Percentiles rank a stretch among this genome's conserved stretches.
Conservation (phyloP, 2,113 vertebrate species). For the Murina feae region DNA sequence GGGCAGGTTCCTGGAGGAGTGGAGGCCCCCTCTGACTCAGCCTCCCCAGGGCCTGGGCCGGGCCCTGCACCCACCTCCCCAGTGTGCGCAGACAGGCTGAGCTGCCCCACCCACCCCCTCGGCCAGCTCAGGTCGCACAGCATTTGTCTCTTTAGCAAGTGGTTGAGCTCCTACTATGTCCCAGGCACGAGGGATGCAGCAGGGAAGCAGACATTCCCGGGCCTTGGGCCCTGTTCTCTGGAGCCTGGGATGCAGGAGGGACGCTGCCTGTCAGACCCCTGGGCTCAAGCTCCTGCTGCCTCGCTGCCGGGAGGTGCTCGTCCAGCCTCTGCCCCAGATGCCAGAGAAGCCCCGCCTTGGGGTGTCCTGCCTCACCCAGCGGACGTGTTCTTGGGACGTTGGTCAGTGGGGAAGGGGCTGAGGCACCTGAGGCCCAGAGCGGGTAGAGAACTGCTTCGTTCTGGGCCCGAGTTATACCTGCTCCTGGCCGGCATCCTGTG, state of each 20-base stretch:
- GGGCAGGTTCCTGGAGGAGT: background rate
- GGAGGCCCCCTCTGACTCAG: background rate
- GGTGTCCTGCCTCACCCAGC: background rate
- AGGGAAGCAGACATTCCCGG: background rate
- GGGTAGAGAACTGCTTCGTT: background rate
- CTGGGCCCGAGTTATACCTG: background rate
- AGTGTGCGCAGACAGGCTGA: background rate
- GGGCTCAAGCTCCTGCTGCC: background rate
- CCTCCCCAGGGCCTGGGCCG: background rate
- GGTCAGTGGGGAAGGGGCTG: background rate
- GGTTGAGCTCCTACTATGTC: background rate
- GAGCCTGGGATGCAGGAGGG: background rate
- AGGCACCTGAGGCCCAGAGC: background rate
- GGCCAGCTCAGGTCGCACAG: background rate
- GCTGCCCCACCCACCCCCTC: background rate
- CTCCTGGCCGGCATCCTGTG: background rate
- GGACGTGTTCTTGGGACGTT: background rate
- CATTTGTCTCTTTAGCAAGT: background rate
- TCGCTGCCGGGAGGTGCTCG: background rate
- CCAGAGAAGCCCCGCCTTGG: background rate
- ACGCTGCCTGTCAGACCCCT: background rate
- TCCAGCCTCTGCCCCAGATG: background rate
- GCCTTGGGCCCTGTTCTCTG: background rate
- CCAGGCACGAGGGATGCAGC: background rate
- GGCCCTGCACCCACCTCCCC: background rate